phyloP scores from a whole-genome alignment of 2,113 vertebrate genomes.

The Epinephelus cyanopodus region DNA sequence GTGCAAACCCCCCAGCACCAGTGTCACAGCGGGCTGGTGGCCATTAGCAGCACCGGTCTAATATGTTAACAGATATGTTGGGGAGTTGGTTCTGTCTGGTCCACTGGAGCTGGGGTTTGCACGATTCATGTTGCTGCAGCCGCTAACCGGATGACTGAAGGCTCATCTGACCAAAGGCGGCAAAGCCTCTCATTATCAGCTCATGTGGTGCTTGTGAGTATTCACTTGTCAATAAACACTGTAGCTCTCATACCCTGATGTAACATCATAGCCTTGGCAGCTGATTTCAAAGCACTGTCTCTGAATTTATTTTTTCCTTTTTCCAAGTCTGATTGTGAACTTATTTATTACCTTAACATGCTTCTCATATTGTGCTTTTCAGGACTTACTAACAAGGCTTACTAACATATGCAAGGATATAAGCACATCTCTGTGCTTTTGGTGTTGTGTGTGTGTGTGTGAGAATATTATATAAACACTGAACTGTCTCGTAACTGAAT shows the following conservation, averaged over 20 bases:
- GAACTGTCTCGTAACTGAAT: slow-evolving; percentile 8
- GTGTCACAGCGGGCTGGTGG: too few species aligned
- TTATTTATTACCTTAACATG: slow-evolving; percentile 52
- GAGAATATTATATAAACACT: slow-evolving; percentile 10
- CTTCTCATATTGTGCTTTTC: slow-evolving; percentile 6
- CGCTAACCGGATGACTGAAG: neutral
- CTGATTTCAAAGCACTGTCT: slow-evolving; percentile 32
- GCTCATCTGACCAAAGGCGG: slow-evolving; percentile 7
- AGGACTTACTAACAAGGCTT: neutral
- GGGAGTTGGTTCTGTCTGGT: too few species aligned
- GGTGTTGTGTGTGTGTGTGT: slow-evolving; percentile 14
- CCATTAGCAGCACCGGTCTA: too few species aligned
- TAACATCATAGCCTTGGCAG: slow-evolving; percentile 31
- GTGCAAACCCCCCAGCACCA: too few species aligned
- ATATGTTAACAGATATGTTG: too few species aligned
- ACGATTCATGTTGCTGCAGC: too few species aligned
- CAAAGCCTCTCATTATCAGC: slow-evolving; percentile 18
- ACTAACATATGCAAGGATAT: neutral
- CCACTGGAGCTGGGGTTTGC: too few species aligned
- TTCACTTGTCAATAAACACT: slow-evolving; percentile 13
- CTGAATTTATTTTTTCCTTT: neutral
- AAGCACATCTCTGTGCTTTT: slow-evolving; percentile 5
- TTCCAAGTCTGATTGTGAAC: slow-evolving; percentile 25
- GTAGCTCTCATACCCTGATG: slow-evolving; percentile 11
- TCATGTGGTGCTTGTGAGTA: slow-evolving; percentile 38